These are phyloP conservation scores for Drosophila anceps DNA, from an alignment of 2,888 invertebrate genomes.

Conservation along the genomic window DNA sequence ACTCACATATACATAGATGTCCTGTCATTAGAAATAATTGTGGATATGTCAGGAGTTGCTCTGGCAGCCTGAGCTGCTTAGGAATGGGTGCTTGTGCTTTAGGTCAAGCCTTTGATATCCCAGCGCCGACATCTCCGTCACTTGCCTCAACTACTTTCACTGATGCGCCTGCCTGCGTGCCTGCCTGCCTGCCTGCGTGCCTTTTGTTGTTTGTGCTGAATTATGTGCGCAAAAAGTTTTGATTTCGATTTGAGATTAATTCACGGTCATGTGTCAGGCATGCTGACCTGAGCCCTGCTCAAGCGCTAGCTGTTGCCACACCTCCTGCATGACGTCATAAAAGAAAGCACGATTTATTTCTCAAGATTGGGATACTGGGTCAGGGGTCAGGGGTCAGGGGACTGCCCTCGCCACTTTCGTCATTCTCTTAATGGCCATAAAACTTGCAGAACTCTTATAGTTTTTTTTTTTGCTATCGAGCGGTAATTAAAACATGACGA, in stretches of 20 bases:
- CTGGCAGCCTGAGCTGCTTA: slow-evolving; percentile 57
- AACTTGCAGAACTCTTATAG: slow-evolving; percentile 53
- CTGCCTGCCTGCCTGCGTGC: slow-evolving; percentile 46
- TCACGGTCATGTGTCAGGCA: slow-evolving; percentile 55
- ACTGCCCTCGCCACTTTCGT: neutral
- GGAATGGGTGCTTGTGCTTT: slow-evolving; percentile 19
- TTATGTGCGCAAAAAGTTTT: slow-evolving; percentile 72
- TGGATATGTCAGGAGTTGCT: slow-evolving; percentile 49
- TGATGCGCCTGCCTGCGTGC: slow-evolving; percentile 47
- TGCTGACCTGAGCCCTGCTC: slow-evolving; percentile 27
- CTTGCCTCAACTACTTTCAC: slow-evolving; percentile 15
- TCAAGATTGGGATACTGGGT: slow-evolving; percentile 40
- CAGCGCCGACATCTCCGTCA: slow-evolving; percentile 15
- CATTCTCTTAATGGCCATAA: slow-evolving; percentile 49
- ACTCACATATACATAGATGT: slow-evolving; percentile 55
- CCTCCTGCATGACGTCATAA: slow-evolving; percentile 31
- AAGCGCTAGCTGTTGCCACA: neutral
- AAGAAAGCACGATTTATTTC: slow-evolving; percentile 49
- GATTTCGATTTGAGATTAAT: slow-evolving; percentile 70
- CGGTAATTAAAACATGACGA: slow-evolving; percentile 73
- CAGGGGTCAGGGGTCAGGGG: no score
- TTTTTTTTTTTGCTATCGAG: slow-evolving; percentile 66
- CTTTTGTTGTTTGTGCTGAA: slow-evolving; percentile 57
- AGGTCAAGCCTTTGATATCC: slow-evolving; percentile 65
- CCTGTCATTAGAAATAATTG: slow-evolving; percentile 77